A percentile compares a stretch with the other conserved stretches of the same genome.
phyloP scores from a whole-genome alignment of 2,888 invertebrate species.

The Spisula solida region DNA sequence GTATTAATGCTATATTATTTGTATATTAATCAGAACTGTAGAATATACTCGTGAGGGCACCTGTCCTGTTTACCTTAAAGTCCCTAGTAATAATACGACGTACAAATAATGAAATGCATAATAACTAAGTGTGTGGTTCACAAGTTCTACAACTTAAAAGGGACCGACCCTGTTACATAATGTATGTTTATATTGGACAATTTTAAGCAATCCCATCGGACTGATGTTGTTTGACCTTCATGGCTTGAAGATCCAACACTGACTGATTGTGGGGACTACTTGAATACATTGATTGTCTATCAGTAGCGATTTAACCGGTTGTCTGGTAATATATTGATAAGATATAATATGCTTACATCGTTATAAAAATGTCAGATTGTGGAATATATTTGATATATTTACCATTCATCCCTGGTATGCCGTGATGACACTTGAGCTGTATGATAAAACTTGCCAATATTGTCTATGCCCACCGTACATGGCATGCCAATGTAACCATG shows the following conservation, averaged over 20 bases:
- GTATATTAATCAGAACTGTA: no score
- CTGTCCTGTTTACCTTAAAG: no score
- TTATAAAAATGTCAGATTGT: neutral
- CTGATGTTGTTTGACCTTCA: no score
- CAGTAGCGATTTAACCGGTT: neutral
- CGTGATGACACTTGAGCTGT: neutral
- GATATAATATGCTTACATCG: neutral
- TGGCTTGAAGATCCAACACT: neutral
- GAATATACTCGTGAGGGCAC: no score
- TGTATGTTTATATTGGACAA: no score
- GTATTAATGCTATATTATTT: no score
- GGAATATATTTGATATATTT: neutral
- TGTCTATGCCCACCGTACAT: neutral
- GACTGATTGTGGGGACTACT: neutral
- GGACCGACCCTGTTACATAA: no score
- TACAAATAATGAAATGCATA: no score
- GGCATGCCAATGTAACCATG: neutral
- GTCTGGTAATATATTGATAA: slow-evolving; percentile 9
- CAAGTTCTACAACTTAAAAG: no score
- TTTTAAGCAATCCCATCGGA: no score
- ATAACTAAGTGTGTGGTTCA: no score
- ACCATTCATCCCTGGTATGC: neutral
- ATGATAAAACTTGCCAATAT: neutral
- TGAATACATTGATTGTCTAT: neutral
- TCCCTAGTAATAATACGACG: no score